Evolutionary conservation across 2,797 vertebrate genomes (phyloP).

Genomic region (Pristis pectinata): DNA sequence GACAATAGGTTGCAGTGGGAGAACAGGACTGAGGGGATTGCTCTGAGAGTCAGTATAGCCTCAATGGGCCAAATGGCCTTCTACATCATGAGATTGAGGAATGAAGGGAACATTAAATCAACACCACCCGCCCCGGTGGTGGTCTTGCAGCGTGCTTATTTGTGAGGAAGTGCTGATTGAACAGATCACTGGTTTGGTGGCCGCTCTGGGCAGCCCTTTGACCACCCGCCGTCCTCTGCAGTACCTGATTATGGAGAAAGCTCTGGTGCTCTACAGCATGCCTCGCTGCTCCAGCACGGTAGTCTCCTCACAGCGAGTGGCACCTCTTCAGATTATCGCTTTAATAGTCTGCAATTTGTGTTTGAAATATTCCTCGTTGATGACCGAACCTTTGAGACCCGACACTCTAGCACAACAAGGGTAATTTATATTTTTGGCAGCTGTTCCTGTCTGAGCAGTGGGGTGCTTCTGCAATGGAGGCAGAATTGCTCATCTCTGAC

Average conservation of each 20-base stretch:
- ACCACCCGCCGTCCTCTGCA: neutral
- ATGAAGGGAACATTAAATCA: no score
- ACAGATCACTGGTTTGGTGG: no score
- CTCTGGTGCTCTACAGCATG: neutral
- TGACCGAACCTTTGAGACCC: neutral
- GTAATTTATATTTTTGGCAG: constrained; percentile 8
- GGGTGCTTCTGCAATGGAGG: neutral
- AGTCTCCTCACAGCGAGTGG: neutral
- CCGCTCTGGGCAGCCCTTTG: neutral
- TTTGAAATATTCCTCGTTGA: neutral
- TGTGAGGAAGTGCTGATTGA: neutral
- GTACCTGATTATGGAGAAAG: neutral
- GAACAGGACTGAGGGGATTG: no score
- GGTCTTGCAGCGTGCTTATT: no score
- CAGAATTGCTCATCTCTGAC: no score
- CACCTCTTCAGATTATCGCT: neutral
- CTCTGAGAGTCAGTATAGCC: no score
- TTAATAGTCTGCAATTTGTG: neutral
- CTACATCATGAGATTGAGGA: no score
- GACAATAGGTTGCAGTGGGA: no score
- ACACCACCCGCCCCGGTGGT: no score
- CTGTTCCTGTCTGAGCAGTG: neutral
- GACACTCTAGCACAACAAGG: neutral
- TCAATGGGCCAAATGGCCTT: no score
- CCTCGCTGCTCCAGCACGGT: no score